Evolutionary conservation across 2,113 vertebrate species (phyloP).

Genomic region (Machaerirhynchus nigripectus): DNA sequence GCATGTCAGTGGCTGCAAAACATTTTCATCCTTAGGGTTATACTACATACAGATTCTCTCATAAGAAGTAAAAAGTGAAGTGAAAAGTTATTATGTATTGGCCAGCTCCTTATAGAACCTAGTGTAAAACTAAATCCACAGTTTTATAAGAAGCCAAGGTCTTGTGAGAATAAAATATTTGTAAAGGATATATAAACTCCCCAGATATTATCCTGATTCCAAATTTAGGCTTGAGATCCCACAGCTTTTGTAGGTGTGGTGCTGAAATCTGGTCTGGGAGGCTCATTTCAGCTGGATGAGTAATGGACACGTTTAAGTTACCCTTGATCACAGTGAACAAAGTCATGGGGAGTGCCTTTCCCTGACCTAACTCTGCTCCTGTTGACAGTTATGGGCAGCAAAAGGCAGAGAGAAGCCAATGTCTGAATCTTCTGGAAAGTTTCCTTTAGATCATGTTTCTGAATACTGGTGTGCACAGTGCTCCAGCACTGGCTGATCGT

Average conservation of each 20-base stretch:
- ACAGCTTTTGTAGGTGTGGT: neutral
- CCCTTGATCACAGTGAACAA: neutral
- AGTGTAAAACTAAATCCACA: neutral
- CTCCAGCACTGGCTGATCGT: neutral
- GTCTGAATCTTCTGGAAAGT: neutral
- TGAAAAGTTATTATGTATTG: neutral
- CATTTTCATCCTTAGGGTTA: neutral
- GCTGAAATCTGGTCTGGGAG: neutral
- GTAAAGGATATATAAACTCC: neutral
- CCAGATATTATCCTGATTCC: neutral
- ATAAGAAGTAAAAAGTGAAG: neutral
- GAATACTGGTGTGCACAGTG: neutral
- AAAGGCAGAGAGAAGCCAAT: neutral
- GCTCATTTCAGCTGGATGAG: slow-evolving; percentile 1
- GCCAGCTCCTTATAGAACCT: neutral
- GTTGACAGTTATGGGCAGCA: neutral
- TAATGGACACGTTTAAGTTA: neutral
- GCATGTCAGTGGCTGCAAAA: neutral
- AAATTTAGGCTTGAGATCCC: neutral
- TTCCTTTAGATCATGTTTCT: neutral
- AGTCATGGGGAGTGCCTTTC: neutral
- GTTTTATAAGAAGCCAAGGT: neutral
- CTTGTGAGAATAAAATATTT: slow-evolving; percentile 8
- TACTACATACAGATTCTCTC: neutral
- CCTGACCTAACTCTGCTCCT: neutral